phyloP scores from a whole-genome alignment of 2,888 invertebrate species.

The Cheilosia vulpina region DNA sequence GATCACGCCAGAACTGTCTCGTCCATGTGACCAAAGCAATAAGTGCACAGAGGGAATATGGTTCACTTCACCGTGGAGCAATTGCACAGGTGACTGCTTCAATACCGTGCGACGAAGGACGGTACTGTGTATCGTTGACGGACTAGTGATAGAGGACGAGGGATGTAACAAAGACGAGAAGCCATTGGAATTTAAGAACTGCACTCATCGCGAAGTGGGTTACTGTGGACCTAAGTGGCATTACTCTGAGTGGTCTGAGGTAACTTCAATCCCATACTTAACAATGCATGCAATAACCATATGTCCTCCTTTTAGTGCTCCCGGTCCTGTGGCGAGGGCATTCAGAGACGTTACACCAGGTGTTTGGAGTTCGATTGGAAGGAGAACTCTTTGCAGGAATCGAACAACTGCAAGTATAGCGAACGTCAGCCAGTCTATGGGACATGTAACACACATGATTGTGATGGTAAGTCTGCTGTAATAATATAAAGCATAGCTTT shows the following conservation, averaged over 20 bases:
- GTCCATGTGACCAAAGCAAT: slow-evolving; percentile 87
- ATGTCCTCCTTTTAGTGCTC: slow-evolving; percentile 84
- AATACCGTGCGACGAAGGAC: slow-evolving; percentile 77
- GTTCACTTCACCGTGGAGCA: slow-evolving; percentile 91
- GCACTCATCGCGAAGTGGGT: slow-evolving; percentile 82
- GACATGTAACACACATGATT: slow-evolving; percentile 84
- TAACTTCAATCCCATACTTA: slow-evolving; percentile 76
- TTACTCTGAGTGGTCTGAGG: slow-evolving; percentile 86
- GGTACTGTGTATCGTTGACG: slow-evolving; percentile 78
- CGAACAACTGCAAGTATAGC: slow-evolving; percentile 83
- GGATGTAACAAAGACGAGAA: slow-evolving; percentile 86
- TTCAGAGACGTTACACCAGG: slow-evolving; percentile 84
- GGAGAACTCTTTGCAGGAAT: slow-evolving; percentile 81
- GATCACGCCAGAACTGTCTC: slow-evolving; percentile 86
- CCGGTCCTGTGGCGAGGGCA: slow-evolving; percentile 85
- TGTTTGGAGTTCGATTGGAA: slow-evolving; percentile 83
- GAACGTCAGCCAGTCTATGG: slow-evolving; percentile 84
- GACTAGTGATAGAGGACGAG: slow-evolving; percentile 77
- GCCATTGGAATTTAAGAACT: slow-evolving; percentile 87
- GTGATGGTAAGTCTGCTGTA: slow-evolving; percentile 80
- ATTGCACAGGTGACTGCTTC: slow-evolving; percentile 81
- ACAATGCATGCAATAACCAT: background rate
- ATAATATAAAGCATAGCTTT: background rate
- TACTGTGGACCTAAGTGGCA: slow-evolving; percentile 84
- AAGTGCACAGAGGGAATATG: slow-evolving; percentile 89